phyloP scores from a whole-genome alignment of 2,888 invertebrate species.

The Hydriomena furcata region DNA sequence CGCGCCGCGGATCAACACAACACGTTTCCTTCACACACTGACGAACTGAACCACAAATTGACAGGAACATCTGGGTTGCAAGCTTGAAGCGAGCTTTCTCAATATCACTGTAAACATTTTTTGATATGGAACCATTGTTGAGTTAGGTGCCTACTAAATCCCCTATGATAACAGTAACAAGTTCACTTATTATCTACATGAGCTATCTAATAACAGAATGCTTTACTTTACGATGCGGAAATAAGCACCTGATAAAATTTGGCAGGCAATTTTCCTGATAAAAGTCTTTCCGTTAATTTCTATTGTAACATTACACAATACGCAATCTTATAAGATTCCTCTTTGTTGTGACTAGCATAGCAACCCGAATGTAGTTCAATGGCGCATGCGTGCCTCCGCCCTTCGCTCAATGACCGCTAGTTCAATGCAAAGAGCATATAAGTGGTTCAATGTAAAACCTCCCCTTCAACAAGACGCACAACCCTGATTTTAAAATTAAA shows the following conservation, averaged over 20 bases:
- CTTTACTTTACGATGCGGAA: background rate
- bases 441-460: constrained; percentile 42
- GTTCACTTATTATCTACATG: no score
- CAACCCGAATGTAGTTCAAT: constrained; percentile 43
- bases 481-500: constrained; percentile 3
- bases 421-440: constrained; percentile 46
- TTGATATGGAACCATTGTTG: background rate
- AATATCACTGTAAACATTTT: constrained; percentile 1
- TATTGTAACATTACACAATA: constrained; percentile 18
- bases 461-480: constrained; percentile 10
- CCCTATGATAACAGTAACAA: background rate
- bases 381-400: constrained; percentile 71
- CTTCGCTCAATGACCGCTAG: constrained; percentile 73
- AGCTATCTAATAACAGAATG: no score
- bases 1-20: constrained; percentile 53
- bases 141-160: no score
- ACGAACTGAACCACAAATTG: constrained; percentile 20
- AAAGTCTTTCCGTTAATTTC: background rate
- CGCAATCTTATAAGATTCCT: constrained; percentile 10
- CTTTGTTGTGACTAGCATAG: constrained; percentile 37
- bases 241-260: constrained; percentile 6
- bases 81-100: constrained; percentile 21
- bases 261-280: background rate
- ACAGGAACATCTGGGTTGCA: constrained; percentile 34
- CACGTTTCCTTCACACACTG: constrained; percentile 49